Base-by-base conservation (phyloP, 1,140 invertebrate genomes). In the Zaprionus kolodkinae region DNA sequence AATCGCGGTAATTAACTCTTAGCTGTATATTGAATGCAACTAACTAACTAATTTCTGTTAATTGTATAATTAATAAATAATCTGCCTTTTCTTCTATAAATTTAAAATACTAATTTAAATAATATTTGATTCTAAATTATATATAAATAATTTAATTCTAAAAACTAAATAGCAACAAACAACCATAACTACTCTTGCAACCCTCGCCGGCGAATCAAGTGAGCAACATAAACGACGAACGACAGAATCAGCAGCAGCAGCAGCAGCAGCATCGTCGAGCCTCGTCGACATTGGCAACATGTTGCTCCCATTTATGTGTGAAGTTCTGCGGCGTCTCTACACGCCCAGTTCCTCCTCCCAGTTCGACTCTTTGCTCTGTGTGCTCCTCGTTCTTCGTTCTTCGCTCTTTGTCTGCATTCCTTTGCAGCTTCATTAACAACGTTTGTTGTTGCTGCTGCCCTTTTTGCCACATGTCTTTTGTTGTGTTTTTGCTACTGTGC, bases 261-360 rank as follows among this genome's bases (percentile, higher is more conserved):
- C 7, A 21, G 25, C 43, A 3, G n/a, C 17, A 25, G 15, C 73
- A 40, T 12, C 74, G 7, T 21, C 71, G 7, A 10, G 9, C 35
- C 45, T 15, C 56, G 64, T 57, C 76, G 68, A 63, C 68, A 50
- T 72, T 71, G 72, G 84, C 84, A 88, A 87, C 83, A 87, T 88
- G 83, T 84, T 87, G 83, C 85, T 88, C 85, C 84, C 85, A 88
- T 88, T 88, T 88, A 88, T 89, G 85, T 89, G 86, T 88, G 85
- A 88, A 88, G 85, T 88, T 63, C 68, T 72, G 72, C 56, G 63
- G 56, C 62, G 38, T 56, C 62, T 45, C 57, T 54, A 13, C 72
- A 70, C 64, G 59, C 61, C 62, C 79, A 76, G 62, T 72, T 79
- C 75, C 71, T 30, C 59, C 64, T 76, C 69, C 67, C 56, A 65